Evolutionary conservation across 2,113 vertebrate genomes (phyloP).

Genomic region (Microcebus ravelobensis): DNA sequence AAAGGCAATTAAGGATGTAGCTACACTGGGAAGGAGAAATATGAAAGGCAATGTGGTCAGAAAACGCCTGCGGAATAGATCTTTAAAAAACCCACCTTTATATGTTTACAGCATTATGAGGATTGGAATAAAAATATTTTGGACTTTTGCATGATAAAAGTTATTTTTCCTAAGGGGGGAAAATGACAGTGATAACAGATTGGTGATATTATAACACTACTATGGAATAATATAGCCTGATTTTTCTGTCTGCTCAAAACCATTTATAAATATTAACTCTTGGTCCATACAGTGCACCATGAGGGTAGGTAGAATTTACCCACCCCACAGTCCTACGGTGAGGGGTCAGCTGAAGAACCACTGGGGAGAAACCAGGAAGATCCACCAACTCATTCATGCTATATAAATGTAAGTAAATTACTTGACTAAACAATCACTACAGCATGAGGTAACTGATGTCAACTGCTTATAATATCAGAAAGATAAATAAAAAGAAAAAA

Average conservation of each 20-base stretch:
- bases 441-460: neutral
- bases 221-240: neutral
- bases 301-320: neutral
- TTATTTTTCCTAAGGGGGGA: neutral
- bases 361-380: neutral
- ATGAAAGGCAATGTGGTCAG: neutral
- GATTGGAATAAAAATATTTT: neutral
- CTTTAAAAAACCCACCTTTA: neutral
- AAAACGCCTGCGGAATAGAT: neutral
- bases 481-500: slow-evolving; percentile 13
- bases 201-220: neutral
- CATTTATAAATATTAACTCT: neutral
- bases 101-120: neutral
- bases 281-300: neutral
- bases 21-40: neutral
- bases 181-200: neutral
- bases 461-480: slow-evolving; percentile 19
- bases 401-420: neutral
- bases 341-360: neutral
- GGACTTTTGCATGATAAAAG: neutral
- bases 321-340: neutral
- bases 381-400: neutral
- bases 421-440: slow-evolving; percentile 9
- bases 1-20: neutral
- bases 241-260: neutral